These are phyloP conservation scores for Pygoscelis antarcticus DNA, from an alignment of 2,113 vertebrate species.

Conservation along the genomic window DNA sequence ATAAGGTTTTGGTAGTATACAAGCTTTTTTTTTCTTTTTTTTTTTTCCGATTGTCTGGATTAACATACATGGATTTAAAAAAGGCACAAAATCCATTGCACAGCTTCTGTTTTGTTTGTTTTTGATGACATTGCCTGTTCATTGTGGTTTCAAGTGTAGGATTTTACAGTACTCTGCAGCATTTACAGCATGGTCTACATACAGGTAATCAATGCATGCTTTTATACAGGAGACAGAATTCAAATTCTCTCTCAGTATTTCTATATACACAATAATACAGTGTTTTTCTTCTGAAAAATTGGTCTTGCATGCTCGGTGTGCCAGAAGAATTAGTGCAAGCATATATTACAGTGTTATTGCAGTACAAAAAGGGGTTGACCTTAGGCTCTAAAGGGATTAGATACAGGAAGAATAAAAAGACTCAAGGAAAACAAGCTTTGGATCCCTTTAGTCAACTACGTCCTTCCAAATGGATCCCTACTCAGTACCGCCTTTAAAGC, in stretches of 20 bases:
- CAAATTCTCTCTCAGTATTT: conserved; percentile 57
- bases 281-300: conserved; percentile 66
- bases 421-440: conserved; percentile 65
- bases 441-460: conserved; percentile 51
- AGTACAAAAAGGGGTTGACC: conserved; percentile 78
- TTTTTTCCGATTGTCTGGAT: conserved; percentile 89
- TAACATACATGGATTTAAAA: conserved; percentile 94
- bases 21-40: conserved; percentile 76
- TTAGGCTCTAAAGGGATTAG: conserved; percentile 26
- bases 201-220: conserved; percentile 84
- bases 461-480: conserved; percentile 51
- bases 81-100: conserved; percentile 97
- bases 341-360: conserved; percentile 90
- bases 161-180: conserved; percentile 87
- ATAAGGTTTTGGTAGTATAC: conserved; percentile 92
- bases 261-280: conserved; percentile 73
- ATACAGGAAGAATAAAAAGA: conserved; percentile 70
- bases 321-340: conserved; percentile 87
- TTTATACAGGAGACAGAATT: conserved; percentile 75
- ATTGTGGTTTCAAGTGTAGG: conserved; percentile 90
- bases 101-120: conserved; percentile 76
- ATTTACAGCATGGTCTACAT: conserved; percentile 79
- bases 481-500: conserved; percentile 34
- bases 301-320: conserved; percentile 76
- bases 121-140: conserved; percentile 72